Base-by-base conservation (phyloP, 2,888 invertebrate species). In the Xanthostigma xanthostigma region DNA sequence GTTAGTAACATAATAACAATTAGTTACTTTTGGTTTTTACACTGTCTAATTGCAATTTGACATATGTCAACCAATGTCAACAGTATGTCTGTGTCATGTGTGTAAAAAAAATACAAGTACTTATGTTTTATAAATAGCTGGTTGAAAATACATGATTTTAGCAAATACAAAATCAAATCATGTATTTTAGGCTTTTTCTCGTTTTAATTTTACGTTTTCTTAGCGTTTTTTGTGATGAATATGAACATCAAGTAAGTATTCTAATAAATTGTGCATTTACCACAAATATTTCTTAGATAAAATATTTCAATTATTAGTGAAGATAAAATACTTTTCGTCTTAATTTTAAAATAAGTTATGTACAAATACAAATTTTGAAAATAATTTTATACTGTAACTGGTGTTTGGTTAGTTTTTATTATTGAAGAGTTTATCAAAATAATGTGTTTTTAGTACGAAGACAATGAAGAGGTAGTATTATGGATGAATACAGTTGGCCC, bases 401-500 rank as follows among this genome's bases (percentile, higher is more conserved):
- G 37, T 33, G 37, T 40, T 13, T 35, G 10, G 46, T 49, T 10
- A 37, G 37, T 35, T 17, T 46, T 47, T 17, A 43, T 6, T 27
- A 27, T 27, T 27, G 1, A 6, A 27, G 6, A 3, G 27, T n/a
- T 49, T 54, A 47, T 53, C 56, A 34, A n/a, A n/a, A n/a, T n/a
- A 37, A 41, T 58, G 53, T 55, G 44, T 54, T 66, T 71, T 47
- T 63, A 90, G 80, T 98, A 98, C 66, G 84, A 88, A 62, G 84
- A 87, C 61, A 80, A 82, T 55, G 97, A 97, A 61, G 97, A 98
- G 72, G 95, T 98, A 44, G 95, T 98, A 45, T 69, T 98, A 52
- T 98, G 97, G 97, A 97, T 98, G 96, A 98, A 97, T 69, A 98
- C 97, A 45, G 96, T 98, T 44, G 98, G 98, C 2, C 98, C 98